These are phyloP conservation scores for Darevskia mixta DNA, from an alignment of 2,797 vertebrate species.

Conservation along the genomic window DNA sequence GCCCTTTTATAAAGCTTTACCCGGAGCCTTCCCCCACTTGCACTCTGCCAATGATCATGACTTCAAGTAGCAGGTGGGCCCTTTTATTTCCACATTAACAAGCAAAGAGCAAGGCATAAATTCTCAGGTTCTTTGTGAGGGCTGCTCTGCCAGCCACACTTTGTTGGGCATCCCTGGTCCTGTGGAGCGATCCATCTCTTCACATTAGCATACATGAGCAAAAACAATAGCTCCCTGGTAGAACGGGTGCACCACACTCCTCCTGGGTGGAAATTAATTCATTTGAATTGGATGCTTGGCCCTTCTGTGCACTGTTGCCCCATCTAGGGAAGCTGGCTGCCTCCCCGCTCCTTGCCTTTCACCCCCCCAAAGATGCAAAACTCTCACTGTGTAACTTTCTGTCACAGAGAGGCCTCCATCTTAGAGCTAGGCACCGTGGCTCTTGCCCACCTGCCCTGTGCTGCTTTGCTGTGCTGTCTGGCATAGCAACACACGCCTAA, in stretches of 20 bases:
- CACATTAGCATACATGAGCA: constrained; percentile 31
- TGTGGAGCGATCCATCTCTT: background rate
- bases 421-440: background rate
- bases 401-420: background rate
- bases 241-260: background rate
- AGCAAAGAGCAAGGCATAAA: constrained; percentile 30
- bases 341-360: background rate
- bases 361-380: constrained; percentile 8
- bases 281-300: background rate
- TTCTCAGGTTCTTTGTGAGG: constrained; percentile 1
- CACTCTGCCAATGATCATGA: background rate
- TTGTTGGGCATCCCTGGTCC: background rate
- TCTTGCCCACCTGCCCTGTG: constrained; percentile 45
- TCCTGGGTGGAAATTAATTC: background rate
- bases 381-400: constrained; percentile 18
- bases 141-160: constrained; percentile 3
- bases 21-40: background rate
- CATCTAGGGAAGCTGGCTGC: constrained; percentile 9
- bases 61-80: constrained; percentile 4
- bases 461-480: constrained; percentile 60
- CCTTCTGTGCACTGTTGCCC: background rate
- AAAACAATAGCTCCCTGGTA: constrained; percentile 11
- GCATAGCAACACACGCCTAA: constrained; percentile 65
- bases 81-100: constrained; percentile 18
- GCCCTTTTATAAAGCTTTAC: background rate